Percentiles rank a stretch among this genome's conserved stretches.
Evolutionary conservation across 2,888 invertebrate species (phyloP).

Genomic region (Augiades crinisus): DNA sequence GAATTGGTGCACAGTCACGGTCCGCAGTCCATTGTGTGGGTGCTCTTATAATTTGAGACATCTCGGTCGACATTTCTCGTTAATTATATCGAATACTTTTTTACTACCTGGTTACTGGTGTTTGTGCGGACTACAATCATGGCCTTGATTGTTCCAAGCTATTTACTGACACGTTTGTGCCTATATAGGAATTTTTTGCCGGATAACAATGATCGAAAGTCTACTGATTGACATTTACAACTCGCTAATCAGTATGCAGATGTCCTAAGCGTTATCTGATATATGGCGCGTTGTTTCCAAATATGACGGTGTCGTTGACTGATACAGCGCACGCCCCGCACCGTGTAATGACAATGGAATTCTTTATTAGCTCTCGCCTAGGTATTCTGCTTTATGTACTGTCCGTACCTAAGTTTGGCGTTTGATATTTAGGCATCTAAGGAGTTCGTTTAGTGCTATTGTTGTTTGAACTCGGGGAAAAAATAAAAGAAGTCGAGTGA

Average conservation of each 20-base stretch:
- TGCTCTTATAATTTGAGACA: slow-evolving; percentile 63
- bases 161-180: slow-evolving; percentile 47
- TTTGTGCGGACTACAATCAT: slow-evolving; percentile 38
- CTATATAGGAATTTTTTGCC: slow-evolving; percentile 46
- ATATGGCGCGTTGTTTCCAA: slow-evolving; percentile 55
- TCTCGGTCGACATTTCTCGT: slow-evolving; percentile 62
- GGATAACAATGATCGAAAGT: slow-evolving; percentile 47
- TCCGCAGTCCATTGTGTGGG: slow-evolving; percentile 61
- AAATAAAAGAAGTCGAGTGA: slow-evolving; percentile 36
- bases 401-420: slow-evolving; percentile 54
- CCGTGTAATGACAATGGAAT: slow-evolving; percentile 57
- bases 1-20: slow-evolving; percentile 70
- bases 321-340: slow-evolving; percentile 49
- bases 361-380: slow-evolving; percentile 50
- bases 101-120: slow-evolving; percentile 39
- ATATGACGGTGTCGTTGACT: slow-evolving; percentile 59
- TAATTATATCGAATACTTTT: slow-evolving; percentile 66
- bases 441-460: slow-evolving; percentile 60
- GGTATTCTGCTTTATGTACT: slow-evolving; percentile 50
- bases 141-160: slow-evolving; percentile 51
- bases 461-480: slow-evolving; percentile 47
- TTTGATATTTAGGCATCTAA: slow-evolving; percentile 47
- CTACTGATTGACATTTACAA: slow-evolving; percentile 63
- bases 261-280: slow-evolving; percentile 70
- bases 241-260: slow-evolving; percentile 61